Base-by-base conservation (phyloP, 1,140 invertebrate species). In the Spodoptera frugiperda region DNA sequence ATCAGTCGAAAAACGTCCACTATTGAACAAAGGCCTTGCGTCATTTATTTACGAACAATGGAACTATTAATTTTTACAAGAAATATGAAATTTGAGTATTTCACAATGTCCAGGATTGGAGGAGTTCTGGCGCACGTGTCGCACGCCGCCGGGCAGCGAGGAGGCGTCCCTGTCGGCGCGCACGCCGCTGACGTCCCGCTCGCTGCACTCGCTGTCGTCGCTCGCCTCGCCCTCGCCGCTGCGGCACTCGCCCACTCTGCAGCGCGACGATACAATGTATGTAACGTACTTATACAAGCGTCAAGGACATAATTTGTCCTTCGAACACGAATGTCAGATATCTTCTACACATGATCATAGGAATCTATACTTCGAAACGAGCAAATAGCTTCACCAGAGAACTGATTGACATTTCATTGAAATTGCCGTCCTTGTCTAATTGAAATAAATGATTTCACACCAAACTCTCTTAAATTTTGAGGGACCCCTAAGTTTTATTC, bases 61-160 rank as follows among this genome's bases (percentile, higher is more conserved):
- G 6, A 39, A 39, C 33, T 9, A 39, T 8, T 6, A 39, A 39
- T 8, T 39, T 8, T 2, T 6, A 33, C 4, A 33, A 33, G 0
- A 15, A 1, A 0, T 2, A 44, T 39, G 9, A 44, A 6, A 15
- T 39, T 3, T 15, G 9, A 11, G 2, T 8, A 61, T 15, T 39
- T 17, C 9, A 2, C 12, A 14, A 2, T 51, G 15, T 12, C 39
- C 9, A 93, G 91, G 92, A 8, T 79, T 93, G 77, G 92, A 93
- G 53, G 91, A 92, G 84, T 93, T 92, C 84, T 93, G 92, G 92
- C 92, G 91, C 77, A 87, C 89, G 44, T 93, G 92, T 77, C 90
- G 92, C 83, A 92, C 92, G 80, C 92, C 92, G 81, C 92, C 92
- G 19, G 91, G 92, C 87, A 92, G 90, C 82, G 91, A 92, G 79